Conservation (phyloP, 2,888 invertebrate species). For the Brachypterus glaber region DNA sequence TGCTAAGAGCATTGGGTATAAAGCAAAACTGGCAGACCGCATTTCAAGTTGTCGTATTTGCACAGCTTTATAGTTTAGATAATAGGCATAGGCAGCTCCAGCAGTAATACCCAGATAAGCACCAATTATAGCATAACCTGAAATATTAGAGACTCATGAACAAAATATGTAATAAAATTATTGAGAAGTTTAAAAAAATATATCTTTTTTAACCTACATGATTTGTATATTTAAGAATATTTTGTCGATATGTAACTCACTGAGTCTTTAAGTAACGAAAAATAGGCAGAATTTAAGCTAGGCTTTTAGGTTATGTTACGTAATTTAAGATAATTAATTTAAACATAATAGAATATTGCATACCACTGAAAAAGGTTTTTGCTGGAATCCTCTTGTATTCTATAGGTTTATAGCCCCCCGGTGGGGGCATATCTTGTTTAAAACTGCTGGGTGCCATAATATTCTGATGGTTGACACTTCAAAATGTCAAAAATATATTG, state of each 20-base stretch:
- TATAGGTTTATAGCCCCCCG: slow-evolving; percentile 79
- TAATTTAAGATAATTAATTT: slow-evolving; percentile 16
- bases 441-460: slow-evolving; percentile 39
- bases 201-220: too few relatives aligned
- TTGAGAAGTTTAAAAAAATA: too few relatives aligned
- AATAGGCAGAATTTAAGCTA: not conserved
- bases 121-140: slow-evolving; percentile 55
- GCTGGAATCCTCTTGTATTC: slow-evolving; percentile 61
- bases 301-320: slow-evolving; percentile 18
- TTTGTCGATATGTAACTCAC: too few relatives aligned
- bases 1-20: slow-evolving; percentile 68
- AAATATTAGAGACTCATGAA: slow-evolving; percentile 18
- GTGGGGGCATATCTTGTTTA: slow-evolving; percentile 87
- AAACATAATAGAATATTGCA: too few relatives aligned
- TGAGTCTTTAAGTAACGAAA: slow-evolving; percentile 8
- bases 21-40: slow-evolving; percentile 65
- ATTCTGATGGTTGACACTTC: too few relatives aligned
- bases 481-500: too few relatives aligned
- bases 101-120: slow-evolving; percentile 51
- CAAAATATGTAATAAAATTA: slow-evolving; percentile 12
- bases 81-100: slow-evolving; percentile 49
- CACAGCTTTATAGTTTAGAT: slow-evolving; percentile 45
- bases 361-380: slow-evolving; percentile 62
- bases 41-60: slow-evolving; percentile 58
- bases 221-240: too few relatives aligned